phyloP scores from a whole-genome alignment of 2,797 vertebrate genomes.

The Nothura maculosa region DNA sequence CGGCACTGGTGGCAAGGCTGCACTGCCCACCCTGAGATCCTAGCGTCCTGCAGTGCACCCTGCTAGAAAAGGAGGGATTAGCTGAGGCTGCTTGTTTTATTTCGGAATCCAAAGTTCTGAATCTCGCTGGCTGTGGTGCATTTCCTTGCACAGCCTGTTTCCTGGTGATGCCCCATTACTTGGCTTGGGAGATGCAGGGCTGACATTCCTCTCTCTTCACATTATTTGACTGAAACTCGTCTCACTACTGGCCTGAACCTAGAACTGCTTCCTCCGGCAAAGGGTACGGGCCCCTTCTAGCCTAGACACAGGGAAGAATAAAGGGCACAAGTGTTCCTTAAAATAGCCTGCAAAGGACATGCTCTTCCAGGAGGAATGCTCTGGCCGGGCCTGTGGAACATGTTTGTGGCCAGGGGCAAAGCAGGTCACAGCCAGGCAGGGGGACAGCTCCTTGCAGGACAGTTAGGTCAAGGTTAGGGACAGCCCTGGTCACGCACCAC shows the following conservation, averaged over 20 bases:
- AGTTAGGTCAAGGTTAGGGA: constrained; percentile 38
- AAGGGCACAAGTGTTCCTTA: constrained; percentile 63
- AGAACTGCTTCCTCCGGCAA: background rate
- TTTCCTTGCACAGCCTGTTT: background rate
- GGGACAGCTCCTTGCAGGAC: background rate
- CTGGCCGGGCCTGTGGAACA: constrained; percentile 57
- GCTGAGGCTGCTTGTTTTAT: rapidly evolving
- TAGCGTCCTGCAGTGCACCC: rapidly evolving
- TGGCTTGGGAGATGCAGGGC: rapidly evolving
- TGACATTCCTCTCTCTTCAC: rapidly evolving
- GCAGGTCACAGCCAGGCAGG: background rate
- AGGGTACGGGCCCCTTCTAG: background rate
- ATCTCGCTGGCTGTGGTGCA: rapidly evolving
- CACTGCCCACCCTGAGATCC: background rate
- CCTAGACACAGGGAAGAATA: background rate
- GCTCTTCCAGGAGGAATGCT: constrained; percentile 68
- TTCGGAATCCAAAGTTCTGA: rapidly evolving
- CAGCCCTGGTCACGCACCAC: background rate
- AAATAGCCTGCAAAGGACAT: constrained; percentile 64
- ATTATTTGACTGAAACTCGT: rapidly evolving
- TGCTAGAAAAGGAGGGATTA: background rate
- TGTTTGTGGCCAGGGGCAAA: background rate
- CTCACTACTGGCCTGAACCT: background rate
- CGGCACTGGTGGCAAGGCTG: rapidly evolving
- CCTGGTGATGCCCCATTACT: background rate